Conservation (phyloP, 2,888 invertebrate genomes). For the Podabrus alpinus region DNA sequence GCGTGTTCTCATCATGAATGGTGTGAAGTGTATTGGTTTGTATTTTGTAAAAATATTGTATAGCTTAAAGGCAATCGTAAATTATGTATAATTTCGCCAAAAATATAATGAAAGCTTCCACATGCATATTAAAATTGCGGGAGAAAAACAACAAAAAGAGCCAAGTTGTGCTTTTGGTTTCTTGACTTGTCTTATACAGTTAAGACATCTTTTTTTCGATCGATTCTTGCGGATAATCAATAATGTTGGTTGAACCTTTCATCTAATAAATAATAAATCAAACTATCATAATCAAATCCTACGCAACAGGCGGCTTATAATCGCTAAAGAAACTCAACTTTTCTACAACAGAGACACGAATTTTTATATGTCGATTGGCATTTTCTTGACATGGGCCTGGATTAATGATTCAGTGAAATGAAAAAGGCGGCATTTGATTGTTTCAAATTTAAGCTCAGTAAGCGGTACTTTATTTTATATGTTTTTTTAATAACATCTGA, state of each 20-base stretch:
- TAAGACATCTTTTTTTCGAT: slow-evolving; percentile 6
- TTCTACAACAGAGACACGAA: slow-evolving; percentile 12
- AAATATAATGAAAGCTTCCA: background rate
- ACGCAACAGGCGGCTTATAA: slow-evolving; percentile 20
- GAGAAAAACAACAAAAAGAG: background rate
- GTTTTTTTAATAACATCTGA: slow-evolving; percentile 22
- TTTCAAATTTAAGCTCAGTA: slow-evolving; percentile 22
- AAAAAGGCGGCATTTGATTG: slow-evolving; percentile 23
- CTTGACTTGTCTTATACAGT: background rate
- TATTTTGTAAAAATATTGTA: slow-evolving; percentile 3
- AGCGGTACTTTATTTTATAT: slow-evolving; percentile 18
- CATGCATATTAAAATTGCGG: background rate
- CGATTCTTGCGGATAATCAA: slow-evolving; percentile 13
- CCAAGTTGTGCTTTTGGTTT: slow-evolving; percentile 1
- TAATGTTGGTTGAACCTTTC: slow-evolving; percentile 17
- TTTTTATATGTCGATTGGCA: slow-evolving; percentile 14
- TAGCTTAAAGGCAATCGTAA: slow-evolving; percentile 19
- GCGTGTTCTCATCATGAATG: slow-evolving; percentile 2
- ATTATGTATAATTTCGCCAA: slow-evolving; percentile 15
- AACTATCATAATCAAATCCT: slow-evolving; percentile 20
- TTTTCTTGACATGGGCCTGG: slow-evolving; percentile 6
- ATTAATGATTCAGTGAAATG: slow-evolving; percentile 24
- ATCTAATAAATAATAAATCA: slow-evolving; percentile 26
- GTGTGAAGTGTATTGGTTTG: background rate
- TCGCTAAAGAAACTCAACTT: slow-evolving; percentile 13